A percentile compares a stretch with the other conserved stretches of the same genome.
phyloP scores from a whole-genome alignment of 2,888 invertebrate species.

The Apamea crenata region DNA sequence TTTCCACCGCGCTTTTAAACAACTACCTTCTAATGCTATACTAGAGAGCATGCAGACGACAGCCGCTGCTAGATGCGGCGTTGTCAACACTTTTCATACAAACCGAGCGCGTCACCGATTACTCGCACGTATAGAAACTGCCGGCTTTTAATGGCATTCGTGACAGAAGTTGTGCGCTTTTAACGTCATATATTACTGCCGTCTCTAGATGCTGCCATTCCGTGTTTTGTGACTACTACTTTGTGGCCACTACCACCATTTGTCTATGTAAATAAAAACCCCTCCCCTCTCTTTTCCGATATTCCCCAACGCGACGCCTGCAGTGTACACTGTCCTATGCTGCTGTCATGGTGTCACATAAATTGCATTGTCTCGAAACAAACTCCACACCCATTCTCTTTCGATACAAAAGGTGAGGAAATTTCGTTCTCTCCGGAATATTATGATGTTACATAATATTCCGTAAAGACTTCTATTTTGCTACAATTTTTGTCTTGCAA shows the following conservation, averaged over 20 bases:
- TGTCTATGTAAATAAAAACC: background rate
- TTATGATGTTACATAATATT: too few relatives aligned
- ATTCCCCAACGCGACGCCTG: background rate
- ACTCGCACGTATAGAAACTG: too few relatives aligned
- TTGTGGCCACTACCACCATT: background rate
- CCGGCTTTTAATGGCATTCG: background rate
- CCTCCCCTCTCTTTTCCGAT: background rate
- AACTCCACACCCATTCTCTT: constrained; percentile 16
- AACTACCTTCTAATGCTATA: background rate
- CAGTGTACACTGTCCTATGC: background rate
- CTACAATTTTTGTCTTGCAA: background rate
- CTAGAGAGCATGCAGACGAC: background rate
- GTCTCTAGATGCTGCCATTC: too few relatives aligned
- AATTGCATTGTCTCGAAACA: constrained; percentile 43
- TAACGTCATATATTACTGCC: background rate
- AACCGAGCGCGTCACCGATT: background rate
- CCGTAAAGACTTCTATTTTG: background rate
- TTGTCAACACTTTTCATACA: background rate
- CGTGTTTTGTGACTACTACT: background rate
- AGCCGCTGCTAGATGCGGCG: background rate
- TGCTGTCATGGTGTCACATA: constrained; percentile 35
- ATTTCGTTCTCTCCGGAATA: constrained; percentile 14
- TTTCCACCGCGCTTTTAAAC: too few relatives aligned
- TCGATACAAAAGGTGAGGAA: constrained; percentile 29
- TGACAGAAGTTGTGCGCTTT: background rate